Conservation (phyloP, 2,113 vertebrate genomes). For the Neolamprologus modestus region DNA sequence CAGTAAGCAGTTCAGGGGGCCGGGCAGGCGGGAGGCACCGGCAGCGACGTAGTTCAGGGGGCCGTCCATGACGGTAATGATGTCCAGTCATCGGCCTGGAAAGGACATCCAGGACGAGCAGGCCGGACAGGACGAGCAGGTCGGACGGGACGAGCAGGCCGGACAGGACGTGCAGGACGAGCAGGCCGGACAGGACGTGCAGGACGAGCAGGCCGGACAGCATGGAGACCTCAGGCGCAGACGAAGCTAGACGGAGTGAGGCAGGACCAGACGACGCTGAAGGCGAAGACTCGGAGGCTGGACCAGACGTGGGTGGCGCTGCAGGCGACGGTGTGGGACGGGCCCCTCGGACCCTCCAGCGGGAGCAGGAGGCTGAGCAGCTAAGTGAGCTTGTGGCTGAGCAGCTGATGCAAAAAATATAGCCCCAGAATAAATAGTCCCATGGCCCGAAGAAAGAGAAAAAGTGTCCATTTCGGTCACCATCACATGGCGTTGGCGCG, state of each 20-base stretch:
- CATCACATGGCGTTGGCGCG: rapidly evolving
- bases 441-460: not conserved
- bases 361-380: rapidly evolving
- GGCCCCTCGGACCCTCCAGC: too few relatives aligned
- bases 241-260: too few relatives aligned
- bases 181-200: rapidly evolving
- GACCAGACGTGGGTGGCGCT: too few relatives aligned
- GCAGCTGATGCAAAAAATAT: not conserved
- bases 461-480: not conserved
- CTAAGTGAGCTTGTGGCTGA: rapidly evolving
- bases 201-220: too few relatives aligned
- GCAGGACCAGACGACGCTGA: too few relatives aligned
- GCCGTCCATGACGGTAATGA: rapidly evolving
- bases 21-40: too few relatives aligned
- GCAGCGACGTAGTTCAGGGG: rapidly evolving
- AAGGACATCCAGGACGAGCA: too few relatives aligned
- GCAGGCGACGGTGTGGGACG: too few relatives aligned
- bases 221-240: too few relatives aligned
- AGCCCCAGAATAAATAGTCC: not conserved
- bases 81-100: rapidly evolving
- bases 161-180: too few relatives aligned
- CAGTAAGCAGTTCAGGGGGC: rapidly evolving
- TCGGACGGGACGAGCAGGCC: rapidly evolving
- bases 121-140: too few relatives aligned
- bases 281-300: too few relatives aligned